These are phyloP conservation scores for Oncopodura yosiiana DNA, from an alignment of 1,140 invertebrate species.

Conservation along the genomic window DNA sequence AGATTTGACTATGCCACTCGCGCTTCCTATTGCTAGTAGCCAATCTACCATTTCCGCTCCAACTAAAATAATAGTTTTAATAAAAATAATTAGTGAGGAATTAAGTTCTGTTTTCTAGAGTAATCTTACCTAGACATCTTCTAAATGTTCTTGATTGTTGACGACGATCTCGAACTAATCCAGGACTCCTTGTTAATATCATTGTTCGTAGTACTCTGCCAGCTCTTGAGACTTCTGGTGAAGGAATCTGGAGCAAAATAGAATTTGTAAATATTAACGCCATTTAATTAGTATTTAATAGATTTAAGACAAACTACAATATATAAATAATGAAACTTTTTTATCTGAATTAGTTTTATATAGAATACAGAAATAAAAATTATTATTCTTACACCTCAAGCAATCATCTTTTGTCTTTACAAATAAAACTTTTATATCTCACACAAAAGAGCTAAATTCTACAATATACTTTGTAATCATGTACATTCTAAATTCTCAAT, in stretches of 20 bases:
- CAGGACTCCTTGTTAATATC: conserved; percentile 52
- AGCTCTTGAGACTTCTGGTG: conserved; percentile 52
- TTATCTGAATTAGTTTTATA: too few species aligned
- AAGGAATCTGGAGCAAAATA: conserved; percentile 55
- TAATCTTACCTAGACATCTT: conserved; percentile 40
- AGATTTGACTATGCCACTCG: conserved; percentile 47
- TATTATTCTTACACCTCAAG: too few species aligned
- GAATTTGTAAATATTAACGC: too few species aligned
- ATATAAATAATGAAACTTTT: too few species aligned
- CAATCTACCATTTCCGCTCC: conserved; percentile 68
- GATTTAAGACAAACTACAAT: too few species aligned
- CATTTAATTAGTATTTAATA: too few species aligned
- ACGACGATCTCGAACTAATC: conserved; percentile 53
- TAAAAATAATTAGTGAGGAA: background rate
- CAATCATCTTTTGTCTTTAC: too few species aligned
- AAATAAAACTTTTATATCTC: too few species aligned
- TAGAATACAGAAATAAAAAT: too few species aligned
- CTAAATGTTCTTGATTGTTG: conserved; percentile 44
- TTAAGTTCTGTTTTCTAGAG: background rate
- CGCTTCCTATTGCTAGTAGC: conserved; percentile 47
- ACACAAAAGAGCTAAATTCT: too few species aligned
- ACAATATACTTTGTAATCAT: too few species aligned
- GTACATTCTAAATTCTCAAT: too few species aligned
- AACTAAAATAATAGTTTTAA: conserved; percentile 33
- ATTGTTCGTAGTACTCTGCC: conserved; percentile 60